A percentile compares a stretch with the other conserved stretches of the same genome.
Conservation (phyloP, 2,888 invertebrate species). For the Leptarthrus brevirostris region DNA sequence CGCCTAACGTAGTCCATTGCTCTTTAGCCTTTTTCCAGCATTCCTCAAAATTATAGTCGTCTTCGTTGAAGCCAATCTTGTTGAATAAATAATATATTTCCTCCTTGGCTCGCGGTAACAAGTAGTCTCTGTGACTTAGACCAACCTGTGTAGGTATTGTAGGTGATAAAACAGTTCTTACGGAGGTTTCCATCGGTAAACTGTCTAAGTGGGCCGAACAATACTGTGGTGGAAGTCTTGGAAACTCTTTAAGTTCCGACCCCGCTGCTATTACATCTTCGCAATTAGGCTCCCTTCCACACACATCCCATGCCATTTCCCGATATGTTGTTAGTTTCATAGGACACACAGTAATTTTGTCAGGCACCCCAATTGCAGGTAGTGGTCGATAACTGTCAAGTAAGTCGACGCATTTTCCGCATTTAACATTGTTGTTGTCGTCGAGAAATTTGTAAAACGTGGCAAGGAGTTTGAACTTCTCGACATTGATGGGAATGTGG, state of each 20-base stretch:
- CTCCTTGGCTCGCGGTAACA: neutral
- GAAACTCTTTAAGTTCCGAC: neutral
- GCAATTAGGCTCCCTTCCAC: no score
- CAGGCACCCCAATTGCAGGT: neutral
- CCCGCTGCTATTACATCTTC: neutral
- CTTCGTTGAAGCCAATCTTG: neutral
- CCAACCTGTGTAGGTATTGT: neutral
- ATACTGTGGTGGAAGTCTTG: neutral
- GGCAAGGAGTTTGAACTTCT: neutral
- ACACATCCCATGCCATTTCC: neutral
- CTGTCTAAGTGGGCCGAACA: neutral
- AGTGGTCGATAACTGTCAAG: neutral
- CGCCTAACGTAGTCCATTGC: conserved; percentile 51
- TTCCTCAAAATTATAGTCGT: conserved; percentile 48
- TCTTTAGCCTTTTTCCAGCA: conserved; percentile 46
- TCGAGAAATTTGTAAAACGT: neutral
- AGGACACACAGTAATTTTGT: neutral
- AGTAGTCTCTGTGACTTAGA: conserved; percentile 19
- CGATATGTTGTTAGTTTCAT: neutral
- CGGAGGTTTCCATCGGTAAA: neutral
- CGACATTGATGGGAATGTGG: neutral
- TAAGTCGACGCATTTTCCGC: neutral
- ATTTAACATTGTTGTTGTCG: neutral
- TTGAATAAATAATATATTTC: conserved; percentile 3
- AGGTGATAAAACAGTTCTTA: conserved; percentile 5